phyloP scores from a whole-genome alignment of 1,140 invertebrate species.

The Hestina assimilis region DNA sequence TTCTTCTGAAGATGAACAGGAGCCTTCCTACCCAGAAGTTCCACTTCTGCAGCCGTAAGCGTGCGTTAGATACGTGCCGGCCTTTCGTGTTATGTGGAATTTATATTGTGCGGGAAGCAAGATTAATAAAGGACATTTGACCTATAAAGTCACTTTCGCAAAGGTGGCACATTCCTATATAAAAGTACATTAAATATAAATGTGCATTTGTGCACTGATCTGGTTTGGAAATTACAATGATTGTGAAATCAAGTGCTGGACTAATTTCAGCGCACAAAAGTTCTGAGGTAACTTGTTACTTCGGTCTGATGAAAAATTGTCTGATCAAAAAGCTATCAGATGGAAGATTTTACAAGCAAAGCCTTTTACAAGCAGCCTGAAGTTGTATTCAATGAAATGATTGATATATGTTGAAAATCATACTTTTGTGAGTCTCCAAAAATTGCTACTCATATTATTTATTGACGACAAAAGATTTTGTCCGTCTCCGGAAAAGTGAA shows the following conservation, averaged over 20 bases:
- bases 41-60: constrained; percentile 45
- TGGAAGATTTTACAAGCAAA: no score
- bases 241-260: no score
- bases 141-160: neutral
- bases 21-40: constrained; percentile 51
- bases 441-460: neutral
- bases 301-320: no score
- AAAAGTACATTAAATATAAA: neutral
- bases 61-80: neutral
- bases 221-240: no score
- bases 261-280: no score
- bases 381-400: no score
- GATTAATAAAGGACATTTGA: neutral
- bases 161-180: neutral
- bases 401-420: neutral
- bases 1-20: constrained; percentile 68
- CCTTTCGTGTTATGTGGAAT: neutral
- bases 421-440: neutral
- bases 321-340: no score
- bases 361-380: no score
- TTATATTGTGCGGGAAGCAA: neutral
- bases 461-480: neutral
- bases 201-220: no score
- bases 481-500: no score
- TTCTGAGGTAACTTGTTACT: no score